Evolutionary conservation across 2,888 invertebrate genomes (phyloP), one percentile per base, ranked within the genome.

Genomic region (Abrostola triplasia): DNA sequence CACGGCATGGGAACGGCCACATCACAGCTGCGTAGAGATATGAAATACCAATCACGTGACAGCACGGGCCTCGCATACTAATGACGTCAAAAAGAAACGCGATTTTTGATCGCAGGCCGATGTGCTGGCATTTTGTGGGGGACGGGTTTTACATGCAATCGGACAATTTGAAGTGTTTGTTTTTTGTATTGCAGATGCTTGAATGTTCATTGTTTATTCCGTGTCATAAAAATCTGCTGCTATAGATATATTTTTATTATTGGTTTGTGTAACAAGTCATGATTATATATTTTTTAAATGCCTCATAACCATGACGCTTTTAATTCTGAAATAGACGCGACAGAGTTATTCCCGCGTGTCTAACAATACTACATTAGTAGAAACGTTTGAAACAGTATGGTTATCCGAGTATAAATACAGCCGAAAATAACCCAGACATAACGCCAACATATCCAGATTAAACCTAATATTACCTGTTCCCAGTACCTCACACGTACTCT

Each of bases 41-140:
- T 80, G 65, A 76, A 78, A 78, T 77, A 78, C 77, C 77, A 80
- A 78, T 78, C 78, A 78, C 69, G 78, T 72, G 78, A 74, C 78
- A 60, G 65, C 7, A 64, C 72, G 49, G n/a, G 8, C 9, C 1
- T 37, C 13, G 77, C 68, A 80, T 78, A 78, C 75, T 66, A 77
- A 78, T 69, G 64, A 62, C 49, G 44, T 36, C 35, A 41, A 10
- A 64, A 54, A 52, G 56, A 72, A 51, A 53, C 44, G 51, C 63
- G 65, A 63, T 60, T 60, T 70, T 73, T 77, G 74, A 70, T 66
- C 44, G 61, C 49, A 51, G 42, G 66, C n/a, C 58, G 55, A 70
- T 65, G 71, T 53, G 75, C 59, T 70, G 77, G 60, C 48, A 59
- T 69, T 79, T 73, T 67, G 68, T 77, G 57, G 64, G 67, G 60